Conservation (phyloP, 1,140 invertebrate genomes). For the Euglossa dilemma region DNA sequence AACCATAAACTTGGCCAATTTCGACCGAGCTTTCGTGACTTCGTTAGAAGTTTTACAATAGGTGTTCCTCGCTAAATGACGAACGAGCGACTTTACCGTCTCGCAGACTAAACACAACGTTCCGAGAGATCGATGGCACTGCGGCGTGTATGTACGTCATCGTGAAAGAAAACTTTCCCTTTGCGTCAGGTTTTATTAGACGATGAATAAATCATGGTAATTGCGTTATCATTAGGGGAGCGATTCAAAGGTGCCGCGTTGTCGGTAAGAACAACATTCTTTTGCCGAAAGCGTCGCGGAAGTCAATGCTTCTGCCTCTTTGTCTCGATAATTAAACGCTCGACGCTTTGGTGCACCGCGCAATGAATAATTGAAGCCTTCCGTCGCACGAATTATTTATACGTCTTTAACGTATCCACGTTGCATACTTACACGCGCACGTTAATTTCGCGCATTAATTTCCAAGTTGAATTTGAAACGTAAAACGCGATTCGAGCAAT, state of each 20-base stretch:
- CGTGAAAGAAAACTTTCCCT: slow-evolving; percentile 2
- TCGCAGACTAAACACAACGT: not conserved
- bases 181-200: slow-evolving; percentile 2
- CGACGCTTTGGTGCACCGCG: not conserved
- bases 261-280: slow-evolving; percentile 11
- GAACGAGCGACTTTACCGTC: not conserved
- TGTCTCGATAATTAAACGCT: slow-evolving; percentile 45
- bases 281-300: slow-evolving; percentile 1
- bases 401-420: not conserved
- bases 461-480: not conserved
- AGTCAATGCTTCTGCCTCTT: not conserved
- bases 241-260: slow-evolving; percentile 22
- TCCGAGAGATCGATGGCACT: slow-evolving; percentile 25
- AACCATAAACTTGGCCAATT: not conserved
- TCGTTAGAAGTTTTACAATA: slow-evolving; percentile 13
- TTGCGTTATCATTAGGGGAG: slow-evolving; percentile 11
- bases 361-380: slow-evolving; percentile 18
- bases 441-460: slow-evolving; percentile 1
- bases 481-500: not conserved
- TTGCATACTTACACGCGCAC: not conserved
- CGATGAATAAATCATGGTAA: slow-evolving; percentile 51
- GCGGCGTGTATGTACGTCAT: slow-evolving; percentile 7
- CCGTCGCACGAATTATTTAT: not conserved
- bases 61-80: not conserved
- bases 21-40: not conserved